These are phyloP conservation scores for Scophthalmus maximus DNA, from an alignment of 2,113 vertebrate species.

Conservation along the genomic window DNA sequence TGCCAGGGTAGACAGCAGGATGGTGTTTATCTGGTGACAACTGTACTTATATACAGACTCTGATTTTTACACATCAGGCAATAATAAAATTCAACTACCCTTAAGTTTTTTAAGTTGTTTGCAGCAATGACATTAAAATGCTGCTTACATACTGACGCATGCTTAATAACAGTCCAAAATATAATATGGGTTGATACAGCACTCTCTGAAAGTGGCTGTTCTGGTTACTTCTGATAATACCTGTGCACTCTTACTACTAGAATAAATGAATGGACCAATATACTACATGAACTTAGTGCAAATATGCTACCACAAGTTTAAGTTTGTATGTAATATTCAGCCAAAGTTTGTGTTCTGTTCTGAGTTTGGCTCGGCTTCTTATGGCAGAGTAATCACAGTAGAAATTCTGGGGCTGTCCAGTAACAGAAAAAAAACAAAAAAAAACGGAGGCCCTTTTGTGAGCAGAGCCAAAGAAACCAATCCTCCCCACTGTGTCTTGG, in stretches of 20 bases:
- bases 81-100: too few relatives aligned
- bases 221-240: not conserved
- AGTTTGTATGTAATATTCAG: not conserved
- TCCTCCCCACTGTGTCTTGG: slow-evolving; percentile 71
- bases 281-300: not conserved
- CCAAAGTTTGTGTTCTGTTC: too few relatives aligned
- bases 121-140: too few relatives aligned
- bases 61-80: too few relatives aligned
- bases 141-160: too few relatives aligned
- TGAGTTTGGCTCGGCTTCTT: not conserved
- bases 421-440: slow-evolving; percentile 41
- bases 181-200: too few relatives aligned
- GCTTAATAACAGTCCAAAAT: too few relatives aligned
- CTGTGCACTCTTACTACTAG: not conserved
- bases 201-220: too few relatives aligned
- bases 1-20: too few relatives aligned
- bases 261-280: not conserved
- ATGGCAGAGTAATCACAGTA: slow-evolving; percentile 7
- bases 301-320: not conserved
- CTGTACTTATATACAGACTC: too few relatives aligned
- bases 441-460: slow-evolving; percentile 64
- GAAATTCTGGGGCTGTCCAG: slow-evolving; percentile 26
- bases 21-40: too few relatives aligned
- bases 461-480: slow-evolving; percentile 52
- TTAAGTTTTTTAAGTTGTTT: too few relatives aligned